phyloP scores from a whole-genome alignment of 2,797 vertebrate species.

The Tokudaia muenninki region DNA sequence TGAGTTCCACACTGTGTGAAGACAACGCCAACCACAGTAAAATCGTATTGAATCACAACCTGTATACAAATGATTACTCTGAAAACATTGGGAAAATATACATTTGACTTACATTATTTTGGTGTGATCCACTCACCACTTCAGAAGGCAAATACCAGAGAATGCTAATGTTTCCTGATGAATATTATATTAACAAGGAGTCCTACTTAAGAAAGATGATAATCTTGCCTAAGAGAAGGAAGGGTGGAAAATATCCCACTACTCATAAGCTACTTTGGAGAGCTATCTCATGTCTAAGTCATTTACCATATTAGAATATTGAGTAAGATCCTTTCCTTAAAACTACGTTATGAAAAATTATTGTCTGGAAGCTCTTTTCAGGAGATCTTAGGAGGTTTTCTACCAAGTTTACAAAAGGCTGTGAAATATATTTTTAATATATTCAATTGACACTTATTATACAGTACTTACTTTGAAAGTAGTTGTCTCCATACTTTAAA shows the following conservation, averaged over 20 bases:
- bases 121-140: slow-evolving; percentile 51
- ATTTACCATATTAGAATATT: slow-evolving; percentile 53
- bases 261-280: neutral
- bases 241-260: slow-evolving; percentile 28
- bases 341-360: slow-evolving; percentile 42
- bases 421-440: neutral
- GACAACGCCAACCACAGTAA: slow-evolving; percentile 68
- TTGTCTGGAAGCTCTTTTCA: slow-evolving; percentile 21
- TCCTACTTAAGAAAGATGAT: slow-evolving; percentile 2
- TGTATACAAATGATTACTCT: slow-evolving; percentile 14
- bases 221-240: slow-evolving; percentile 53
- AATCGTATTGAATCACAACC: slow-evolving; percentile 68
- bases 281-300: slow-evolving; percentile 38
- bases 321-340: neutral
- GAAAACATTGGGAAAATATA: slow-evolving; percentile 68
- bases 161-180: slow-evolving; percentile 42
- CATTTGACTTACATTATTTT: slow-evolving; percentile 44
- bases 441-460: neutral
- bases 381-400: neutral
- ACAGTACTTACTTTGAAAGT: neutral
- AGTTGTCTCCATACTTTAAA: neutral
- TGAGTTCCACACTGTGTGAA: slow-evolving; percentile 43
- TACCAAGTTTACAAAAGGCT: neutral
- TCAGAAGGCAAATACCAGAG: neutral
- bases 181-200: neutral